A percentile compares a stretch with the other conserved stretches of the same genome.
phyloP scores from a whole-genome alignment of 2,888 invertebrate genomes.

The Gryllus longicercus region DNA sequence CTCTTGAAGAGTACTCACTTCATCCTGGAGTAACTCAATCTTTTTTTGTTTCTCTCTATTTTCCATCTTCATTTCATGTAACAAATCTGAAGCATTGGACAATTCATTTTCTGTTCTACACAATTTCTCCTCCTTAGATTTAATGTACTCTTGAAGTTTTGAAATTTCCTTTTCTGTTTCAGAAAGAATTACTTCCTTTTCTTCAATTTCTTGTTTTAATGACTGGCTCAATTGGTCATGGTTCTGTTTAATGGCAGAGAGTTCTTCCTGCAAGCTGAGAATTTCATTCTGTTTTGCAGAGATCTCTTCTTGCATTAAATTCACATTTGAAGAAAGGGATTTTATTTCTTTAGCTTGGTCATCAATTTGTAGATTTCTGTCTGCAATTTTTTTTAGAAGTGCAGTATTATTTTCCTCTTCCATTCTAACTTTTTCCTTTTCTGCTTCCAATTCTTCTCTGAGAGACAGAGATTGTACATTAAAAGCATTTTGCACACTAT shows the following conservation, averaged over 20 bases:
- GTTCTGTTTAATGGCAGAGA: neutral
- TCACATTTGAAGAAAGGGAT: too few species aligned
- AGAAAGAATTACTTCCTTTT: neutral
- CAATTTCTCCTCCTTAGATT: too few species aligned
- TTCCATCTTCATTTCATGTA: too few species aligned
- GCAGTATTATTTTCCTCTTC: neutral
- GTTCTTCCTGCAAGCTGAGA: neutral
- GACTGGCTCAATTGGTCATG: neutral
- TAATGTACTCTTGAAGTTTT: neutral
- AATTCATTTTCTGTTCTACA: too few species aligned
- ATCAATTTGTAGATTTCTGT: too few species aligned
- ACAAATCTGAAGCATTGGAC: too few species aligned
- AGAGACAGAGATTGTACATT: neutral
- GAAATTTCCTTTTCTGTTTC: neutral
- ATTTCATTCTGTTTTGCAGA: too few species aligned
- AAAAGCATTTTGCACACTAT: neutral
- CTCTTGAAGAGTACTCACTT: too few species aligned
- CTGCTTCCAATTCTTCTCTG: neutral
- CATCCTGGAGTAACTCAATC: too few species aligned
- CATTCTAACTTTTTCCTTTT: neutral
- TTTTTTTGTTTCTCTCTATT: too few species aligned
- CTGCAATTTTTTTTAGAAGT: neutral
- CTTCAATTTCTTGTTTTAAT: neutral
- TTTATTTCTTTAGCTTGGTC: too few species aligned
- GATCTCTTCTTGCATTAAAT: too few species aligned